Evolutionary conservation across 2,797 vertebrate genomes (phyloP).

Genomic region (Chrysocyon brachyurus): DNA sequence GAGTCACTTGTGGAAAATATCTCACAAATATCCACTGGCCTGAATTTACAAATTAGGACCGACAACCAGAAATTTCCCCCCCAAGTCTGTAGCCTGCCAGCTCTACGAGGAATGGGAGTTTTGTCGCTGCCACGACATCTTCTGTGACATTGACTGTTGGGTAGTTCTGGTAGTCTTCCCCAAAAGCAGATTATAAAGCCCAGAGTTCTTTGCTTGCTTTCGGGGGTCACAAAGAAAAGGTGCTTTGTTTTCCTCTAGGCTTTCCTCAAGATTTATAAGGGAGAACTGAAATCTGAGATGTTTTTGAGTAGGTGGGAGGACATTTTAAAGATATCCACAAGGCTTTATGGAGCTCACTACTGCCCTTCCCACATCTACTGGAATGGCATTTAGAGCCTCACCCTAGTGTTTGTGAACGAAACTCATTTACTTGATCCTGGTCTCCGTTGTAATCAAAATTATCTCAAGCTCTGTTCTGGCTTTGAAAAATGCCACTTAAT

Average conservation of each 20-base stretch:
- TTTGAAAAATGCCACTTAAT: slow-evolving; percentile 4
- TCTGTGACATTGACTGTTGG: neutral
- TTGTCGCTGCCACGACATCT: neutral
- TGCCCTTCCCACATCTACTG: neutral
- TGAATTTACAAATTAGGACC: slow-evolving; percentile 70
- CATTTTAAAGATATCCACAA: slow-evolving; percentile 25
- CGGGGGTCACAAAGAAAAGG: slow-evolving; percentile 19
- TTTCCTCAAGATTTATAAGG: slow-evolving; percentile 19
- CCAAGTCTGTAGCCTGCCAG: neutral
- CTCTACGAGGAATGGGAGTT: neutral
- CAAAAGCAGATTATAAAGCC: neutral
- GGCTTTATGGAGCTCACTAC: neutral
- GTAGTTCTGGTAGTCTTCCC: neutral
- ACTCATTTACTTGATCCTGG: neutral
- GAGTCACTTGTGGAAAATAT: neutral
- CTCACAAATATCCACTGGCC: neutral
- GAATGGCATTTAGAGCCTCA: neutral
- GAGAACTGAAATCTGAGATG: slow-evolving; percentile 26
- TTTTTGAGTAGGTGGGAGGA: neutral
- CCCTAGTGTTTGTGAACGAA: neutral
- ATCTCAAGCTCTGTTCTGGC: neutral
- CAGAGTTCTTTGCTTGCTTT: neutral
- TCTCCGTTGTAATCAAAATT: neutral
- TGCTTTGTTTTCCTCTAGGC: slow-evolving; percentile 5
- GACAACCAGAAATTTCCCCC: neutral